These are phyloP conservation scores for Meiosimyza decipiens DNA, from an alignment of 2,888 invertebrate species.

Conservation along the genomic window DNA sequence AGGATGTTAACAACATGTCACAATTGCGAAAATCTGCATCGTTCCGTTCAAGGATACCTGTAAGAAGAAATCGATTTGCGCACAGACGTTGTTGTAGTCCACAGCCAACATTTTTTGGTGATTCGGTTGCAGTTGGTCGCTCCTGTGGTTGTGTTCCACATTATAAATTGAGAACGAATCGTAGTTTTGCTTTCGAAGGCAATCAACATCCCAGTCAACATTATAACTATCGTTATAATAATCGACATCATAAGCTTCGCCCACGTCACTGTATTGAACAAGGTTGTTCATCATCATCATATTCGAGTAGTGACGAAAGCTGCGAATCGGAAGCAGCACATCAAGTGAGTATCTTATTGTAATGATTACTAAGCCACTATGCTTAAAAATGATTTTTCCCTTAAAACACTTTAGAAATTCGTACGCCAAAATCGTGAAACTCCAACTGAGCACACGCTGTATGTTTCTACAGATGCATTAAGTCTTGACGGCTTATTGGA, in stretches of 20 bases:
- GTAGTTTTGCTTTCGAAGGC: slow-evolving; percentile 43
- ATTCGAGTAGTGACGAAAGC: slow-evolving; percentile 56
- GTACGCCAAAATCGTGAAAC: slow-evolving; percentile 45
- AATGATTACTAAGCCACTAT: neutral
- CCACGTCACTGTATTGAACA: slow-evolving; percentile 38
- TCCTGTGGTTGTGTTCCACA: slow-evolving; percentile 37
- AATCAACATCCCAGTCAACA: neutral
- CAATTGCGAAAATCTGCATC: slow-evolving; percentile 57
- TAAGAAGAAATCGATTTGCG: slow-evolving; percentile 49
- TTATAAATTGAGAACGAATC: slow-evolving; percentile 44
- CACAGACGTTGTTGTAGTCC: slow-evolving; percentile 52
- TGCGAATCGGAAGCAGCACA: slow-evolving; percentile 54
- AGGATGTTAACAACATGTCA: slow-evolving; percentile 54
- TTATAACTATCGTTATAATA: neutral
- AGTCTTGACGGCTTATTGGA: slow-evolving; percentile 56
- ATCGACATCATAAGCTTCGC: neutral
- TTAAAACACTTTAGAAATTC: slow-evolving; percentile 44
- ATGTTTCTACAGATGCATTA: slow-evolving; percentile 55
- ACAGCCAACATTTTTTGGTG: slow-evolving; percentile 41
- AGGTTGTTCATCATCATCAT: slow-evolving; percentile 53
- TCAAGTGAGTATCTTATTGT: slow-evolving; percentile 46
- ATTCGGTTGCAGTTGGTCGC: slow-evolving; percentile 38
- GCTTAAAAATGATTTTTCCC: neutral
- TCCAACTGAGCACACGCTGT: slow-evolving; percentile 46
- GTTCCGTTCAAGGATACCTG: slow-evolving; percentile 56